phyloP scores from a whole-genome alignment of 2,888 invertebrate genomes.

The Metacarcinus magister region DNA sequence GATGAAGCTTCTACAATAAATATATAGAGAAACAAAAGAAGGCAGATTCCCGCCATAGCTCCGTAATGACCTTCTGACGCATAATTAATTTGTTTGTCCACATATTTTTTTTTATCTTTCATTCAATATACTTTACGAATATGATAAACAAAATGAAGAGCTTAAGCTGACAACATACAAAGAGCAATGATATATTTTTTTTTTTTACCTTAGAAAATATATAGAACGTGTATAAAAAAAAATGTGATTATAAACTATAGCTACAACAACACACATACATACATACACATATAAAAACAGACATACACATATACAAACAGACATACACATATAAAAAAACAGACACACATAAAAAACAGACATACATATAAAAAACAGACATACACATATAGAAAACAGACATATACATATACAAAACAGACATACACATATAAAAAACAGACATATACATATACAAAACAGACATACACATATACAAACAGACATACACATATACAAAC shows the following conservation, averaged over 20 bases:
- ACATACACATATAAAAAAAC: conserved; percentile 14
- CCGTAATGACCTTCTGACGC: neutral
- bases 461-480: neutral
- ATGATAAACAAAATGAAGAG: neutral
- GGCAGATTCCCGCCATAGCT: neutral
- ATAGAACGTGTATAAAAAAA: no score
- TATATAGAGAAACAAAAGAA: neutral
- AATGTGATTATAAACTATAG: no score
- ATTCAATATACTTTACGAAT: neutral
- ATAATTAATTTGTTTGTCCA: neutral
- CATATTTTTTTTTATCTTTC: neutral
- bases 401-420: neutral
- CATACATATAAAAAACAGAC: neutral
- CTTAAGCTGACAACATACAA: neutral
- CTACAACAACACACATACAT: no score
- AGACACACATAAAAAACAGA: no score
- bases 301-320: conserved; percentile 17
- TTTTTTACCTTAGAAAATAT: no score
- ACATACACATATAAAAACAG: neutral
- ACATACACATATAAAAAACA: neutral
- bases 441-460: neutral
- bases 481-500: neutral
- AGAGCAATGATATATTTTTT: no score
- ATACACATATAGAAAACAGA: neutral
- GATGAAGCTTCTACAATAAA: neutral